Evolutionary conservation across 1,140 invertebrate species (phyloP).

Genomic region (Ptiloglossa arizonensis): DNA sequence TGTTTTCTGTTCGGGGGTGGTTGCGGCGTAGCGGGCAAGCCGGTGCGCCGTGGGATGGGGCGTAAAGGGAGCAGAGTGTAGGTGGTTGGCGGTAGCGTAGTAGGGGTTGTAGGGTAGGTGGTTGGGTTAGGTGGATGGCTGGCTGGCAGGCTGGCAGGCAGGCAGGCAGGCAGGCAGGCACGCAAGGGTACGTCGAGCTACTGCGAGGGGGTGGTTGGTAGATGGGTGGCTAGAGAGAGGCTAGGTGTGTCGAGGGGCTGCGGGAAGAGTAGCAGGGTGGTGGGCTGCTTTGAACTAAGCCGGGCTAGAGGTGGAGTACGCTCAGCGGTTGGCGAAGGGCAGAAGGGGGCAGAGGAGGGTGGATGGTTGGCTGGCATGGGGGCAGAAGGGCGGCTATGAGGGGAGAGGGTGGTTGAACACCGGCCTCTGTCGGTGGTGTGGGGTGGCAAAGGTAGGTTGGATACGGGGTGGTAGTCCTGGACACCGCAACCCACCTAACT

Average conservation of each 20-base stretch:
- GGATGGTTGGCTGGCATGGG: constrained; percentile 62
- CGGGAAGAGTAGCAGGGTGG: constrained; percentile 62
- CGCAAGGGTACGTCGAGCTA: constrained; percentile 75
- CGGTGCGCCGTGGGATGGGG: constrained; percentile 56
- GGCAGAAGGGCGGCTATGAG: constrained; percentile 54
- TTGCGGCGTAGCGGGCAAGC: constrained; percentile 69
- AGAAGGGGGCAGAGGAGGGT: constrained; percentile 65
- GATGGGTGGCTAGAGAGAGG: constrained; percentile 63
- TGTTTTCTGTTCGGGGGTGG: constrained; percentile 76
- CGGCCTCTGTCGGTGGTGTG: constrained; percentile 55
- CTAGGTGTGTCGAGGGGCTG: constrained; percentile 61
- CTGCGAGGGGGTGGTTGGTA: constrained; percentile 62
- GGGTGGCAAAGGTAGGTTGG: constrained; percentile 69
- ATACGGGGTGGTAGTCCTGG: constrained; percentile 72
- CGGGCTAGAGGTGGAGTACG: constrained; percentile 70
- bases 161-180: constrained; percentile 71
- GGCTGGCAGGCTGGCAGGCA: constrained; percentile 54
- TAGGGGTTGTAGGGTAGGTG: constrained; percentile 58
- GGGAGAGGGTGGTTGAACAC: constrained; percentile 61
- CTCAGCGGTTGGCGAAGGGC: constrained; percentile 71
- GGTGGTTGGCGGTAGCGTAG: constrained; percentile 55
- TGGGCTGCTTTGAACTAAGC: constrained; percentile 78
- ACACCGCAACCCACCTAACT: constrained; percentile 76
- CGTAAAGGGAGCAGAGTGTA: constrained; percentile 66
- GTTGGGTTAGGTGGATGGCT: constrained; percentile 73